These are phyloP conservation scores for Oncorhynchus clarkii DNA, from an alignment of 2,113 vertebrate genomes.

Conservation along the genomic window DNA sequence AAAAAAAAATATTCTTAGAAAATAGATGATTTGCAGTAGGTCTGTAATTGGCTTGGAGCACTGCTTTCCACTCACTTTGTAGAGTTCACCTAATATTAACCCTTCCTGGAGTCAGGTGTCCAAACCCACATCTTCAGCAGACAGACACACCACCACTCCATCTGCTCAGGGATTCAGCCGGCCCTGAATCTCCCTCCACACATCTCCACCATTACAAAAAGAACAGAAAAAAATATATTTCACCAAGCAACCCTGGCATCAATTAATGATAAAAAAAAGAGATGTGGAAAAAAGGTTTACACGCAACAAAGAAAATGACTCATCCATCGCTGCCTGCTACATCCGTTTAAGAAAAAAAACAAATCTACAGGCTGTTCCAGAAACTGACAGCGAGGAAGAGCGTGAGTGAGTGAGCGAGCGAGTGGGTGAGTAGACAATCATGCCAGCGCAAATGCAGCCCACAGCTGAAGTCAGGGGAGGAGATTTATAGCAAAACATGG, in stretches of 20 bases:
- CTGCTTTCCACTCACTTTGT: not conserved
- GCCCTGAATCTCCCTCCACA: not conserved
- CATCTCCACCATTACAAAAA: not conserved
- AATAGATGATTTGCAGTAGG: too few species aligned
- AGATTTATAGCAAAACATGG: constrained; percentile 24
- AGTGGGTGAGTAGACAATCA: constrained; percentile 18
- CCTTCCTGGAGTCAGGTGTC: not conserved
- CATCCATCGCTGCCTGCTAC: constrained; percentile 36
- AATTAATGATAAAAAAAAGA: not conserved
- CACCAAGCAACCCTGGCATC: not conserved
- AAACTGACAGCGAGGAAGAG: constrained; percentile 46
- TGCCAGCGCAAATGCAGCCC: not conserved
- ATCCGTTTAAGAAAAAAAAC: constrained; percentile 61
- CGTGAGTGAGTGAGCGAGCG: too few species aligned
- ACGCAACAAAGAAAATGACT: constrained; percentile 3
- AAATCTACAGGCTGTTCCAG: constrained; percentile 31
- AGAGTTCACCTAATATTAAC: not conserved
- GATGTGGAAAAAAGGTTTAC: not conserved
- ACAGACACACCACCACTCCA: not conserved
- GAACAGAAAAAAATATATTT: not conserved
- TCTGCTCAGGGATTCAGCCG: not conserved
- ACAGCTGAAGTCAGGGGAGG: constrained; percentile 5
- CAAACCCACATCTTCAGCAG: not conserved
- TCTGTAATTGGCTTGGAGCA: too few species aligned
- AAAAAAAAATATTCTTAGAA: too few species aligned